Percentiles rank a stretch among this genome's conserved stretches.
Conservation (phyloP, 2,888 invertebrate genomes). For the Epinotia nisella region DNA sequence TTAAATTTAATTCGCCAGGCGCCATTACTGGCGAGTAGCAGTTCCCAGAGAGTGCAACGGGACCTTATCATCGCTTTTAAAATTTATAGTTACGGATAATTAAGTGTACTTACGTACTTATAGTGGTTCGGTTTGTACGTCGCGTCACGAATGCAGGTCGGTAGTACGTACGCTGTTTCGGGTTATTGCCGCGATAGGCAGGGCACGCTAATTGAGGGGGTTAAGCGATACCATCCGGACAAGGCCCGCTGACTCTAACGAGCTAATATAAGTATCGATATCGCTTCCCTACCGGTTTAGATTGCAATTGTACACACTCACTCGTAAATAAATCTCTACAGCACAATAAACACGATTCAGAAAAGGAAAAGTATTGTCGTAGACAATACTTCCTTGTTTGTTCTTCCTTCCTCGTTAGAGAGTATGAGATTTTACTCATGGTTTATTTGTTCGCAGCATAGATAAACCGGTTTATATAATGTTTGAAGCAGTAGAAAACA, state of each 20-base stretch:
- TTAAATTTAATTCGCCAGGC: constrained; percentile 73
- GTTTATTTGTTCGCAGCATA: constrained; percentile 28
- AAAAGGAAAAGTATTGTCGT: constrained; percentile 40
- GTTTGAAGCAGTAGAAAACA: neutral
- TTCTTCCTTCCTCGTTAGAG: constrained; percentile 15
- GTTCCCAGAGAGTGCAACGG: constrained; percentile 69
- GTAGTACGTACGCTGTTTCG: constrained; percentile 61
- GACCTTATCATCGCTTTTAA: constrained; percentile 78
- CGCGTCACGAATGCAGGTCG: constrained; percentile 70
- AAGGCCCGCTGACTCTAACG: constrained; percentile 64
- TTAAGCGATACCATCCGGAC: constrained; percentile 71
- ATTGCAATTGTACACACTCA: constrained; percentile 36
- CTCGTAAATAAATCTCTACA: constrained; percentile 40
- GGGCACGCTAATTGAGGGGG: constrained; percentile 74
- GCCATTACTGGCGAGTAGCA: constrained; percentile 65
- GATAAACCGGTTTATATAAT: constrained; percentile 1
- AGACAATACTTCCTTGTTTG: constrained; percentile 40
- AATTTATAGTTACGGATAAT: constrained; percentile 81
- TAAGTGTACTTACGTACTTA: constrained; percentile 69
- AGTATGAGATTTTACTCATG: constrained; percentile 31
- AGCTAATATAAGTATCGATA: constrained; percentile 63
- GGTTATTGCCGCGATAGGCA: constrained; percentile 68
- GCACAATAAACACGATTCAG: constrained; percentile 42
- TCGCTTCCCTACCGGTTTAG: constrained; percentile 51
- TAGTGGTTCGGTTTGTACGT: constrained; percentile 68